Evolutionary conservation across 2,113 vertebrate genomes (phyloP), one percentile per base, ranked within the genome.

Genomic region (Megalops atlanticus): DNA sequence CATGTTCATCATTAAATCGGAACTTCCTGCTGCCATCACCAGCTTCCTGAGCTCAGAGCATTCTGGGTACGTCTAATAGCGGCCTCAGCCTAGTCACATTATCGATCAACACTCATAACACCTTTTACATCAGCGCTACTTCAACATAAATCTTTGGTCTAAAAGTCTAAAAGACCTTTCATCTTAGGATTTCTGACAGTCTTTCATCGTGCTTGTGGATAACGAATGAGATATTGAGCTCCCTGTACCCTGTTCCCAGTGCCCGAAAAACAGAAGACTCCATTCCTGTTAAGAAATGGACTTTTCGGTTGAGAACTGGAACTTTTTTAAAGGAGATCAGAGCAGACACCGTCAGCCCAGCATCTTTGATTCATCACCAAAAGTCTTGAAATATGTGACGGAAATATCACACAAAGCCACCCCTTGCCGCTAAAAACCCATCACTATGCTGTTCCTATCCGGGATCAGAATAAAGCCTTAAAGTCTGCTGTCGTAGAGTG

Each of bases 1-100:
- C 85, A 94, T 99, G 90, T 92, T 98, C 86, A 96, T 99, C 93
- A 91, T 99, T 84, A 98, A 98, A 90, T 93, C 95, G 4, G 98
- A 99, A 89, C 93, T 99, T 90, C 97, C 97, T 86, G 93, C 94
- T 49, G 90, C 96, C 87, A 95, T 99, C 85, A 88, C 87, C 1
- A 94, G 94, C 80, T 90, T 99, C 88, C 77, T 96, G 83, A 88
- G 78, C n/a, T 86, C 86, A 83, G 93, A 92, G 1, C 80, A 91
- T 54, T 89, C 88, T 47, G 93, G 94, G 97, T 99, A 94, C 94
- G 95, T 92, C 81, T 74, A 79, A 68, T 77, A 84, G 84, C 1
- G 0, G 83, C 73, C 64, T 79, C 36, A 78, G 71, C 38, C 47
- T 72, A 45, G 70, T 35, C 0, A 2, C 33, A 36, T 35, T 64